Conservation (phyloP, 2,113 vertebrate genomes). For the Cyprichromis sp. region DNA sequence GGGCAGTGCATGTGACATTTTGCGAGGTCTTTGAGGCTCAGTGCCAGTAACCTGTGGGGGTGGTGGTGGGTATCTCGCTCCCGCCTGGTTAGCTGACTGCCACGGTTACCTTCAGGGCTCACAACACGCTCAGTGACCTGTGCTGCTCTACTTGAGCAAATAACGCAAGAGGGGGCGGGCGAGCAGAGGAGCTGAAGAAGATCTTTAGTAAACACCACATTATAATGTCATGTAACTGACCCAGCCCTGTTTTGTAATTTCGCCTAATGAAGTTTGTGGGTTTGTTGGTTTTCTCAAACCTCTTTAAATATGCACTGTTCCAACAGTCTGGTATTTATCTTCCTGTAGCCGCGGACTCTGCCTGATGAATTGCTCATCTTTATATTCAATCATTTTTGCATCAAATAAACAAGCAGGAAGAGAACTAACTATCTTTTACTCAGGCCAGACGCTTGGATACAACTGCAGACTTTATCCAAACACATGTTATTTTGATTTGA, state of each 20-base stretch:
- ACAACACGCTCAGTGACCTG: neutral
- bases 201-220: neutral
- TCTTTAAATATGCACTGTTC: neutral
- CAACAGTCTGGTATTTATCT: neutral
- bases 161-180: neutral
- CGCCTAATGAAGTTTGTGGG: neutral
- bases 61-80: neutral
- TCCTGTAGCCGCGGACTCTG: fast-evolving
- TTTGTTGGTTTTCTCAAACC: neutral
- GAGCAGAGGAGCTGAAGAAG: neutral
- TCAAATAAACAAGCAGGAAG: neutral
- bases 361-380: neutral
- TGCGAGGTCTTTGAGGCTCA: neutral
- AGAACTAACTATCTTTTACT: neutral
- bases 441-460: neutral
- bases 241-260: neutral
- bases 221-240: neutral
- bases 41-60: neutral
- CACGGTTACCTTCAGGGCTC: neutral
- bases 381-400: neutral
- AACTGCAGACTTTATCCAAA: neutral
- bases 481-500: neutral
- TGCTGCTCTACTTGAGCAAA: neutral
- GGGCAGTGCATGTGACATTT: neutral
- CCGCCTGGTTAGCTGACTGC: neutral